These are phyloP conservation scores for Microctenopoma stevenorrisi DNA, from an alignment of 2,797 vertebrate species.

Conservation along the genomic window DNA sequence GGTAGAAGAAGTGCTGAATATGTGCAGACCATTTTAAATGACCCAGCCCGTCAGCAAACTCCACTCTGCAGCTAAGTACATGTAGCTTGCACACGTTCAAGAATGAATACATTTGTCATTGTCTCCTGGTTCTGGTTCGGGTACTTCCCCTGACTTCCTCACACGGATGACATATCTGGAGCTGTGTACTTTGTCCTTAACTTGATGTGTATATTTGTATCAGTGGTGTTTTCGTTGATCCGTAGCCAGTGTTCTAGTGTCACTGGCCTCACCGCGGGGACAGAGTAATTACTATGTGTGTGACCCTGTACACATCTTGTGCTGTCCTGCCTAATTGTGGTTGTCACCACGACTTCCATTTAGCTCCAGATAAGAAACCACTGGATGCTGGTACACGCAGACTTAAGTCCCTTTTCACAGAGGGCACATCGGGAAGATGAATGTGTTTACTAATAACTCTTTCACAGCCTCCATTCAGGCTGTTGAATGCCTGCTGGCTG, in stretches of 20 bases:
- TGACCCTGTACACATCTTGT: slow-evolving; percentile 69
- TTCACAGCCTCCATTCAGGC: slow-evolving; percentile 60
- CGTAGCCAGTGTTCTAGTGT: slow-evolving; percentile 77
- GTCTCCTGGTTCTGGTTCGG: slow-evolving; percentile 13
- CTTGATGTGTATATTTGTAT: slow-evolving; percentile 40
- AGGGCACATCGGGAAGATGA: slow-evolving; percentile 65
- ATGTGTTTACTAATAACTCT: slow-evolving; percentile 77
- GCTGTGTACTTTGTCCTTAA: slow-evolving; percentile 18
- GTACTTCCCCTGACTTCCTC: slow-evolving; percentile 2
- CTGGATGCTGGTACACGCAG: slow-evolving; percentile 71
- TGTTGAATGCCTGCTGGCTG: slow-evolving; percentile 53
- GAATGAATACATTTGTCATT: slow-evolving; percentile 10
- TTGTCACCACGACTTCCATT: slow-evolving; percentile 87
- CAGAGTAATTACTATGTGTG: slow-evolving; percentile 86
- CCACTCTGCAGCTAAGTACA: background rate
- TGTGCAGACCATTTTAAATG: slow-evolving; percentile 36
- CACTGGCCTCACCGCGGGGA: slow-evolving; percentile 71
- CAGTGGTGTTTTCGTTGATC: slow-evolving; percentile 46
- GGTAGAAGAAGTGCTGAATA: no score
- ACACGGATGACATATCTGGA: slow-evolving; percentile 10
- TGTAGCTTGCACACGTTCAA: background rate
- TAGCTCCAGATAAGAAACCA: slow-evolving; percentile 86
- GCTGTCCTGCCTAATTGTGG: slow-evolving; percentile 88
- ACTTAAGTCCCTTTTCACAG: slow-evolving; percentile 68
- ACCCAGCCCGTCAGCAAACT: slow-evolving; percentile 13